Percentiles rank a stretch among this genome's conserved stretches.
Conservation (phyloP, 2,888 invertebrate species). For the Selenia dentaria region DNA sequence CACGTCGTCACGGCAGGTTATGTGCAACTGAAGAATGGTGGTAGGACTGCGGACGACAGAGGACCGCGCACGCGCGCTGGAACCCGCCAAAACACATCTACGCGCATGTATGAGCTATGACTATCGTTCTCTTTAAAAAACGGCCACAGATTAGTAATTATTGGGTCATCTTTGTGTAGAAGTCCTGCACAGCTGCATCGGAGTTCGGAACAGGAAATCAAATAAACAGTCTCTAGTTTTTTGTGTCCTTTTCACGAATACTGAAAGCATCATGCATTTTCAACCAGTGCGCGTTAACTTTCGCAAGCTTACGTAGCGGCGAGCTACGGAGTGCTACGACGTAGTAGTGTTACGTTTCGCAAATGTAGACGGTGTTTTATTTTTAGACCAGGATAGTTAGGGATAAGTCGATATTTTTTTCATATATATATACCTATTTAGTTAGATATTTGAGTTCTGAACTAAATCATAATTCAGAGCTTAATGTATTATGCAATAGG, state of each 20-base stretch:
- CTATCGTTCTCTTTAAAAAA: constrained; percentile 58
- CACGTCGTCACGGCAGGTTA: constrained; percentile 45
- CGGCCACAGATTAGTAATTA: constrained; percentile 54
- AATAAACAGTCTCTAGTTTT: no score
- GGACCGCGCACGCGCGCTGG: constrained; percentile 67
- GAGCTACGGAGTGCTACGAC: constrained; percentile 51
- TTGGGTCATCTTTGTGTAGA: constrained; percentile 15
- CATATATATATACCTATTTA: no score
- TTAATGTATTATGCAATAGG: no score
- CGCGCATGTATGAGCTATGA: constrained; percentile 73
- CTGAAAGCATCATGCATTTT: no score
- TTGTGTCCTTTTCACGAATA: no score
- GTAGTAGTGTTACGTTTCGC: constrained; percentile 40
- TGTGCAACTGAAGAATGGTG: constrained; percentile 82
- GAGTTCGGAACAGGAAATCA: no score
- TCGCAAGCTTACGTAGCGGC: constrained; percentile 28
- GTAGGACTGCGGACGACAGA: constrained; percentile 77
- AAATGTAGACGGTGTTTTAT: constrained; percentile 24
- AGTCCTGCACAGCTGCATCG: no score
- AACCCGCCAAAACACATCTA: constrained; percentile 82
- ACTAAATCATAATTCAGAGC: no score
- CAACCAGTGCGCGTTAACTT: neutral
- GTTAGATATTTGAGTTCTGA: no score
- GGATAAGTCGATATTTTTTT: neutral
- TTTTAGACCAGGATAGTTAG: constrained; percentile 21